A percentile compares a stretch with the other conserved stretches of the same genome.
Evolutionary conservation across 2,888 invertebrate genomes (phyloP).

Genomic region (Tenthredo notha): DNA sequence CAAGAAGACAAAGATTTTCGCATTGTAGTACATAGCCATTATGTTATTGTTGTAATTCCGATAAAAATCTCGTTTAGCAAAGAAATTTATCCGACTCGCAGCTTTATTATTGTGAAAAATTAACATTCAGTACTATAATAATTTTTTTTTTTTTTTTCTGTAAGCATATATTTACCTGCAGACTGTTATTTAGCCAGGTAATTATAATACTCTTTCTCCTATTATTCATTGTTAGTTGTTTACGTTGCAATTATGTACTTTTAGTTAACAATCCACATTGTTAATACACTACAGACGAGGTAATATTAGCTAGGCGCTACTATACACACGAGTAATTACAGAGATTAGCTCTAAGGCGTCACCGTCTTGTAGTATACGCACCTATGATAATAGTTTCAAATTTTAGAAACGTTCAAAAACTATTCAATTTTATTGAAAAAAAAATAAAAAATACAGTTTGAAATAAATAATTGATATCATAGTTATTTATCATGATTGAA

Average conservation of each 20-base stretch:
- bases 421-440: background rate
- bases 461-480: background rate
- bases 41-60: too few species aligned
- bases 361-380: background rate
- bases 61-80: too few species aligned
- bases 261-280: constrained; percentile 13
- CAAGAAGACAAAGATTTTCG: background rate
- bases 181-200: background rate
- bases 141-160: background rate
- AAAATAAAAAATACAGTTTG: background rate
- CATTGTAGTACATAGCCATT: background rate
- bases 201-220: background rate
- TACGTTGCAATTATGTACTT: constrained; percentile 16
- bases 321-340: background rate
- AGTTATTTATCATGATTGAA: background rate
- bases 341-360: background rate
- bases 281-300: background rate
- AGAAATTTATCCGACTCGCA: background rate
- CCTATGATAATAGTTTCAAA: background rate
- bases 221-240: constrained; percentile 6
- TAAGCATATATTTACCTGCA: background rate
- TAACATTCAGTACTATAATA: background rate
- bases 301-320: background rate
- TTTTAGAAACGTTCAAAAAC: background rate
- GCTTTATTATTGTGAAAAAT: background rate